Percentiles rank a stretch among this genome's conserved stretches.
Evolutionary conservation across 2,888 invertebrate genomes (phyloP).

Genomic region (Tachina grossa): DNA sequence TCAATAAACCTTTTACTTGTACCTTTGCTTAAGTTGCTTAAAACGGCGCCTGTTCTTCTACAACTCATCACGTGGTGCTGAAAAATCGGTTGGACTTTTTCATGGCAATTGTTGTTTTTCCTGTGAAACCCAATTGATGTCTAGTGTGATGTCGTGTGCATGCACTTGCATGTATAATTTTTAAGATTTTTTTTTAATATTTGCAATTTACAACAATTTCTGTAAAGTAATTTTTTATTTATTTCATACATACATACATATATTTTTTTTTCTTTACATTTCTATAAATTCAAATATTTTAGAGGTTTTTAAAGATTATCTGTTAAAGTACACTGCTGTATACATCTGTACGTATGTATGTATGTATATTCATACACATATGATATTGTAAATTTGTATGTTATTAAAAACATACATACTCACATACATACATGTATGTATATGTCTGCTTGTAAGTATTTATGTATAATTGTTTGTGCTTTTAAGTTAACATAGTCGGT

Average conservation of each 20-base stretch:
- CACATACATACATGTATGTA: too few species aligned
- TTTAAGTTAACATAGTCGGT: slow-evolving; percentile 49
- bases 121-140: slow-evolving; percentile 58
- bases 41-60: slow-evolving; percentile 66
- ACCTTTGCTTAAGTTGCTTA: slow-evolving; percentile 45
- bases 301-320: slow-evolving; percentile 59
- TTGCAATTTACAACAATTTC: slow-evolving; percentile 66
- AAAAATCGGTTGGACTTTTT: slow-evolving; percentile 46
- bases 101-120: slow-evolving; percentile 36
- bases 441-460: neutral
- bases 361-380: neutral
- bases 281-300: slow-evolving; percentile 60
- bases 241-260: neutral
- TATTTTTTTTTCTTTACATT: slow-evolving; percentile 1
- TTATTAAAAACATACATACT: too few species aligned
- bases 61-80: slow-evolving; percentile 62
- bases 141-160: slow-evolving; percentile 66
- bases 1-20: slow-evolving; percentile 54
- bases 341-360: neutral
- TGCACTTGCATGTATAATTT: slow-evolving; percentile 70
- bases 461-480: slow-evolving; percentile 11
- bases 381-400: too few species aligned
- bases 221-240: slow-evolving; percentile 45
- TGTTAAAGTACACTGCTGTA: slow-evolving; percentile 22
- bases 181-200: slow-evolving; percentile 62